These are phyloP conservation scores for Xestia ashworthii DNA, from an alignment of 2,888 invertebrate genomes.

Conservation along the genomic window DNA sequence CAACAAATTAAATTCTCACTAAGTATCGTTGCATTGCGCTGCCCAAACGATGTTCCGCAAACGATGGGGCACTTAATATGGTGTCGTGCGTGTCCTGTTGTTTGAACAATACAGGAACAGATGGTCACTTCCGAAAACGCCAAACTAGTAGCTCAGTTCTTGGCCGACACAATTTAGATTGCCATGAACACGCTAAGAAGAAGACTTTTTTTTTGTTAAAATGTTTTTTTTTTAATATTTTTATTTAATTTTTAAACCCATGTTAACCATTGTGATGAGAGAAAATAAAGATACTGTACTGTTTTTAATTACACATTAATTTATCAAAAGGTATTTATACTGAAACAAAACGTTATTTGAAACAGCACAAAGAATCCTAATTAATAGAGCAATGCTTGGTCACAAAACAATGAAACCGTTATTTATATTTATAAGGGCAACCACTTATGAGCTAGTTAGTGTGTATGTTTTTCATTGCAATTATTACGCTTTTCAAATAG, in stretches of 20 bases:
- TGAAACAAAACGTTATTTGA: constrained; percentile 9
- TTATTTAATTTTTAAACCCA: neutral
- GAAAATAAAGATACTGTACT: neutral
- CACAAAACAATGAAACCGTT: constrained; percentile 19
- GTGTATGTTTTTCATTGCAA: constrained; percentile 3
- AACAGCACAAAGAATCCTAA: constrained; percentile 4
- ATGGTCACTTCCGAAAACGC: too few relatives aligned
- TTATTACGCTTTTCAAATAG: neutral
- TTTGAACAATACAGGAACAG: too few relatives aligned
- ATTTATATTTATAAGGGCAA: neutral
- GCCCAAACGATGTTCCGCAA: too few relatives aligned
- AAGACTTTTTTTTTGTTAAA: neutral
- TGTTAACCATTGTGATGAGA: neutral
- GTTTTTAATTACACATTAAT: constrained; percentile 13
- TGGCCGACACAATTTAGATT: too few relatives aligned
- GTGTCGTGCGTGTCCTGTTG: too few relatives aligned
- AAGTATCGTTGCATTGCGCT: neutral
- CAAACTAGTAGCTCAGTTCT: too few relatives aligned
- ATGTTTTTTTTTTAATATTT: neutral
- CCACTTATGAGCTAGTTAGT: constrained; percentile 3
- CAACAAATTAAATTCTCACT: constrained; percentile 6
- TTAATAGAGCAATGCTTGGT: constrained; percentile 17
- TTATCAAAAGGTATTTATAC: constrained; percentile 21
- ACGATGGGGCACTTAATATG: too few relatives aligned
- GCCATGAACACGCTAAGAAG: too few relatives aligned